phyloP scores from a whole-genome alignment of 2,113 vertebrate genomes.

The Lontra canadensis region DNA sequence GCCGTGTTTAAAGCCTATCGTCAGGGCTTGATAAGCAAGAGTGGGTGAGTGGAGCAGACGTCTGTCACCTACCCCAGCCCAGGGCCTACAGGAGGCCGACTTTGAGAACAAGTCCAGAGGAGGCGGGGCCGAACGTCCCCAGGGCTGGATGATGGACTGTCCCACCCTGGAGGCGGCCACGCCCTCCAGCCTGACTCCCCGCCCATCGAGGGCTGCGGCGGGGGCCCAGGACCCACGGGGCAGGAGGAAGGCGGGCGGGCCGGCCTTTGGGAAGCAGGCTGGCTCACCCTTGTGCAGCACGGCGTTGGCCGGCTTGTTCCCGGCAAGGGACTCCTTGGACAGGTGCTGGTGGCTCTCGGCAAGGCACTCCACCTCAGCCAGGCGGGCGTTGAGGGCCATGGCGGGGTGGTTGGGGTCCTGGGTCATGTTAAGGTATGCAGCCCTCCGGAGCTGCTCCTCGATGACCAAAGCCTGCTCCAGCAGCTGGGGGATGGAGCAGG shows the following conservation, averaged over 20 bases:
- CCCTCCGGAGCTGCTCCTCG: constrained; percentile 96
- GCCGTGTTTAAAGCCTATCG: rapidly evolving
- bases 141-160: rapidly evolving
- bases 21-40: not conserved
- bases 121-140: not conserved
- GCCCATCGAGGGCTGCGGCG: rapidly evolving
- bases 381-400: constrained; percentile 96
- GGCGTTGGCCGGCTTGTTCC: constrained; percentile 97
- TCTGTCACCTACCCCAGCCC: not conserved
- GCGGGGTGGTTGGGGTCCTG: constrained; percentile 96
- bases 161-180: not conserved
- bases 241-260: rapidly evolving
- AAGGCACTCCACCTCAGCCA: constrained; percentile 97
- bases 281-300: constrained; percentile 96
- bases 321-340: constrained; percentile 97
- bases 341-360: constrained; percentile 99
- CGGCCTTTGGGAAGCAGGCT: rapidly evolving
- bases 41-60: not conserved
- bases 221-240: rapidly evolving
- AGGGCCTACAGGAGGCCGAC: not conserved
- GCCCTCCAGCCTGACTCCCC: rapidly evolving
- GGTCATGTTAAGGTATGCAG: constrained; percentile 98
- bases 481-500: constrained; percentile 82
- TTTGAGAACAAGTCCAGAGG: not conserved
- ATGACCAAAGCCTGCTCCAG: constrained; percentile 99